Evolutionary conservation across 2,888 invertebrate species (phyloP), one percentile per base, ranked within the genome.

Genomic region (Pterostichus niger): DNA sequence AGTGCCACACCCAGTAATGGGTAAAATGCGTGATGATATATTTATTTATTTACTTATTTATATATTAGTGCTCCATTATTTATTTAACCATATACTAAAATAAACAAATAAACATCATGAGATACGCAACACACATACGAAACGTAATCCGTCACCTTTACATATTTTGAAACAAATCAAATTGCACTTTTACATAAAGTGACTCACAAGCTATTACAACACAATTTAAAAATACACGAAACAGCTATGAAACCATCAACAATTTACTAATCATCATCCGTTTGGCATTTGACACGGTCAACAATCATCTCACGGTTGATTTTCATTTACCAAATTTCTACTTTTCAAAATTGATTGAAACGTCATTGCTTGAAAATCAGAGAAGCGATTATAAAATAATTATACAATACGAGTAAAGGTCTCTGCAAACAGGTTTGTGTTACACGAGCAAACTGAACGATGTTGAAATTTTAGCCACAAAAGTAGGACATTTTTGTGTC

Each of bases 331-430:
- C 40, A 3, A 68, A 68, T 44, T 71, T 71, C 49, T 71, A 71
- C 49, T 46, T 24, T 59, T 59, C 24, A 59, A 59, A 71, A 33
- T 15, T 71, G 17, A 24, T 71, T 46, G 24, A 24, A 24, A 71
- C 71, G 17, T 71, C 44, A 15, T 15, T 17, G 33, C 31, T 40
- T 11, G 7, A 35, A 44, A 15, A 71, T 3, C 40, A 44, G 33
- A 7, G 11, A 9, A 44, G 15, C 11, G 71, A 71, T 71, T 71
- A 71, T 6, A 15, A 24, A 71, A 71, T 71, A 40, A 44, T 71
- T 71, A 71, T 71, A 71, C 49, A 71, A 71, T 49, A 17, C 35
- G 6, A 24, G 46, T 46, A 71, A 71, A 71, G 71, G 71, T 71
- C 71, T 71, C n/a, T 15, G 15, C 13, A 15, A 71, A 71, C 71